Percentiles rank a stretch among this genome's conserved stretches.
These are phyloP conservation scores for Chrysina gloriosa DNA, from an alignment of 2,888 invertebrate genomes.

Conservation along the genomic window DNA sequence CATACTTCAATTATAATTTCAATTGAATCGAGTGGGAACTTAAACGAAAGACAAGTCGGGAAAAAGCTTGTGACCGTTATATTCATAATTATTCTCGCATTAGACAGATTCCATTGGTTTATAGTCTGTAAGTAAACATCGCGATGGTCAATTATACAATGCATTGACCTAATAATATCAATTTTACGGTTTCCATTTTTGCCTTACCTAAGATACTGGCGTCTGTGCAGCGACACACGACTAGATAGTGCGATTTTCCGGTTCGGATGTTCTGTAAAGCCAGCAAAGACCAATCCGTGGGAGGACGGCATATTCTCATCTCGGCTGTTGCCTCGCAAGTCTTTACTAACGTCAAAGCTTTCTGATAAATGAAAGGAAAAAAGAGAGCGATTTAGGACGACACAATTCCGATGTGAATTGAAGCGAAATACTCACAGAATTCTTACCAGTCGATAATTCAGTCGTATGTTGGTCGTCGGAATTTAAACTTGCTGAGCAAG, in stretches of 20 bases:
- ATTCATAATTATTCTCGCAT: neutral
- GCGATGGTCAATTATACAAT: neutral
- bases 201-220: slow-evolving; percentile 81
- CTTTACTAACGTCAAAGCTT: slow-evolving; percentile 89
- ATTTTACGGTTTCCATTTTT: slow-evolving; percentile 8
- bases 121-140: neutral
- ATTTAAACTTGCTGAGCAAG: slow-evolving; percentile 90
- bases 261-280: slow-evolving; percentile 92
- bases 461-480: slow-evolving; percentile 93
- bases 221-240: slow-evolving; percentile 91
- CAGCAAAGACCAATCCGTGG: slow-evolving; percentile 90
- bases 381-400: neutral
- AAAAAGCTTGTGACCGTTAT: neutral
- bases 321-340: slow-evolving; percentile 93
- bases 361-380: slow-evolving; percentile 62
- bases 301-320: slow-evolving; percentile 88
- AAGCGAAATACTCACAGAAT: slow-evolving; percentile 27
- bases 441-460: slow-evolving; percentile 81
- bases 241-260: slow-evolving; percentile 93
- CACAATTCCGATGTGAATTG: neutral
- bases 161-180: neutral
- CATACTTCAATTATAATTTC: too few relatives aligned
- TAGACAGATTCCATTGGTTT: slow-evolving; percentile 18
- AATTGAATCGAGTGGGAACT: too few relatives aligned
- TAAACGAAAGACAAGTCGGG: neutral